phyloP scores from a whole-genome alignment of 1,140 invertebrate genomes.

The Drosophila orena region DNA sequence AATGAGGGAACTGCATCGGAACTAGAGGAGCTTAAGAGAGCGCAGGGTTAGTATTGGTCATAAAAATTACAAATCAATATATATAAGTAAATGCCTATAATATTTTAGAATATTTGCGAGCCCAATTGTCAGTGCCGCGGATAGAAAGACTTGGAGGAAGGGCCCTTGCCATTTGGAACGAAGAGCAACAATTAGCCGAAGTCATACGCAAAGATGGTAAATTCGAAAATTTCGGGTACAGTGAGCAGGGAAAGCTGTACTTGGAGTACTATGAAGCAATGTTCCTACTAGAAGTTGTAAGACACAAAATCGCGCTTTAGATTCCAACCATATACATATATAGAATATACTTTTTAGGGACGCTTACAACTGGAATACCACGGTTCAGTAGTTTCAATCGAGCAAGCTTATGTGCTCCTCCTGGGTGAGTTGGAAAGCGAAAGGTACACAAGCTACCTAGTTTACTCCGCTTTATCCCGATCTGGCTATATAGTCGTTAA shows the following conservation, averaged over 20 bases:
- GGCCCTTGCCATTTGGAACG: conserved; percentile 62
- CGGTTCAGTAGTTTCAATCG: conserved; percentile 59
- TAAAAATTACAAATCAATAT: background rate
- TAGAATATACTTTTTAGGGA: conserved; percentile 35
- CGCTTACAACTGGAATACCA: conserved; percentile 71
- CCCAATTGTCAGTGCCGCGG: conserved; percentile 57
- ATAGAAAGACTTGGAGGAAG: conserved; percentile 68
- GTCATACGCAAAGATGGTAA: conserved; percentile 76
- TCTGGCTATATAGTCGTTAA: conserved; percentile 74
- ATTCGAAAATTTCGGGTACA: conserved; percentile 74
- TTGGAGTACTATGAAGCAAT: conserved; percentile 76
- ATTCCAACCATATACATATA: background rate
- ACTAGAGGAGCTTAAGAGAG: conserved; percentile 37
- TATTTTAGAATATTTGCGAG: conserved; percentile 49
- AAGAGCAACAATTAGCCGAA: conserved; percentile 61
- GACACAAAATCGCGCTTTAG: background rate
- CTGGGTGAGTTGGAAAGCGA: conserved; percentile 55
- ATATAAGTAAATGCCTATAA: background rate
- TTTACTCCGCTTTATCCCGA: conserved; percentile 69
- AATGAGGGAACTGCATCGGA: conserved; percentile 49
- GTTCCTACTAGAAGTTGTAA: conserved; percentile 74
- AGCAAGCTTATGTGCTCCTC: conserved; percentile 72
- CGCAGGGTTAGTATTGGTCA: conserved; percentile 28
- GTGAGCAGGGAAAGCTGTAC: conserved; percentile 49
- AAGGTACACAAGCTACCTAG: conserved; percentile 69